These are phyloP conservation scores for Tribolium madens DNA, from an alignment of 1,140 invertebrate genomes.

Conservation along the genomic window DNA sequence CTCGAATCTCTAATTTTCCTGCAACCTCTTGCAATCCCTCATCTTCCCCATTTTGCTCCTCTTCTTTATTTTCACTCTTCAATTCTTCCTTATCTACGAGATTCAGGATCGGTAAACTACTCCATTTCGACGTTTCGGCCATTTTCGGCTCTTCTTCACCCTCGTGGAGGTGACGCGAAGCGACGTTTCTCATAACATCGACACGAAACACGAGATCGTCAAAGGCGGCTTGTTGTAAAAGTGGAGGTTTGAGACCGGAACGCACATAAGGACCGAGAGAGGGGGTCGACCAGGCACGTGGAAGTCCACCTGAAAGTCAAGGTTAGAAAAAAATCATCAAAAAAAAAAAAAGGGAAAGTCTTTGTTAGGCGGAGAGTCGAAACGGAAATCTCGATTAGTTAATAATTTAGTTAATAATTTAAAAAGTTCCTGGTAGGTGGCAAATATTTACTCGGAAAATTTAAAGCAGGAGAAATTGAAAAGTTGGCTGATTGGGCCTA, in stretches of 20 bases:
- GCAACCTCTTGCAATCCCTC: constrained; percentile 63
- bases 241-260: constrained; percentile 72
- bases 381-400: no score
- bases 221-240: constrained; percentile 87
- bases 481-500: no score
- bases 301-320: constrained; percentile 59
- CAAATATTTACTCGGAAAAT: no score
- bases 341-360: no score
- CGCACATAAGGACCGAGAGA: constrained; percentile 67
- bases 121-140: constrained; percentile 67
- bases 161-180: constrained; percentile 73
- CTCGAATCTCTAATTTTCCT: constrained; percentile 84
- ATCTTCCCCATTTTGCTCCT: constrained; percentile 54
- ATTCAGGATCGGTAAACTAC: constrained; percentile 58
- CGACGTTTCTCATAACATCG: constrained; percentile 87
- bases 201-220: constrained; percentile 85
- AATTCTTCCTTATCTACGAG: constrained; percentile 46
- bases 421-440: no score
- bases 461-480: no score
- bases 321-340: not conserved
- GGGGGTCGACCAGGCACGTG: constrained; percentile 64
- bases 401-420: no score
- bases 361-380: no score
- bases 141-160: constrained; percentile 70
- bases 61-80: constrained; percentile 42